These are phyloP conservation scores for Etheostoma cragini DNA, from an alignment of 2,113 vertebrate genomes.

Conservation along the genomic window DNA sequence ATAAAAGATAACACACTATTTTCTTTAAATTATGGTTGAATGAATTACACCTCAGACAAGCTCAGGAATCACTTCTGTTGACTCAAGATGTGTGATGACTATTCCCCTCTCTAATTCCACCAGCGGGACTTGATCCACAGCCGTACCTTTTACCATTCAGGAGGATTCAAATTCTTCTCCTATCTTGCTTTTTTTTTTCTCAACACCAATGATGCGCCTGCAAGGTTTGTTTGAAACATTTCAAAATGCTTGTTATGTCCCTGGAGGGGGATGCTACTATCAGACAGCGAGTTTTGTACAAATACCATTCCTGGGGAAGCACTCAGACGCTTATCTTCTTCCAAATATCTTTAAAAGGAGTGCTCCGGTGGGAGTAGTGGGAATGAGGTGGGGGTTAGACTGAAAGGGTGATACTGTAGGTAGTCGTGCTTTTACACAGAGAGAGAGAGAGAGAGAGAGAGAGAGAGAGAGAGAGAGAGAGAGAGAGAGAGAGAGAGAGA, in stretches of 20 bases:
- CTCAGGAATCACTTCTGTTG: constrained; percentile 45
- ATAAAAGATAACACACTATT: background rate
- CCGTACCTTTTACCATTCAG: constrained; percentile 19
- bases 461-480: too few relatives aligned
- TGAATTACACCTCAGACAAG: constrained; percentile 9
- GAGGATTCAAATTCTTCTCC: constrained; percentile 39
- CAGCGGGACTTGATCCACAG: constrained; percentile 25
- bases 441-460: too few relatives aligned
- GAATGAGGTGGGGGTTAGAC: background rate
- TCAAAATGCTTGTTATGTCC: constrained; percentile 56
- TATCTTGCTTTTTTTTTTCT: constrained; percentile 27
- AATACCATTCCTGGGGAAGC: constrained; percentile 41
- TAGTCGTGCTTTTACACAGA: background rate
- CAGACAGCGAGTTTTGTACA: constrained; percentile 48
- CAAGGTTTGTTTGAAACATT: constrained; percentile 49
- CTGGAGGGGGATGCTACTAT: constrained; percentile 56
- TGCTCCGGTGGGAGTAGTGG: constrained; percentile 22
- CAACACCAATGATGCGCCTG: constrained; percentile 19
- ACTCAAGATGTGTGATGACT: constrained; percentile 32
- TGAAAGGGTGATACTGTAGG: background rate
- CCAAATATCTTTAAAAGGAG: constrained; percentile 30
- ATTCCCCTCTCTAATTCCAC: constrained; percentile 12
- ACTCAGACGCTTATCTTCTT: constrained; percentile 18
- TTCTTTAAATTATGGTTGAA: background rate
- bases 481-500: too few relatives aligned